A percentile compares a stretch with the other conserved stretches of the same genome.
phyloP scores from a whole-genome alignment of 1,140 invertebrate species.

The Asobara japonica region DNA sequence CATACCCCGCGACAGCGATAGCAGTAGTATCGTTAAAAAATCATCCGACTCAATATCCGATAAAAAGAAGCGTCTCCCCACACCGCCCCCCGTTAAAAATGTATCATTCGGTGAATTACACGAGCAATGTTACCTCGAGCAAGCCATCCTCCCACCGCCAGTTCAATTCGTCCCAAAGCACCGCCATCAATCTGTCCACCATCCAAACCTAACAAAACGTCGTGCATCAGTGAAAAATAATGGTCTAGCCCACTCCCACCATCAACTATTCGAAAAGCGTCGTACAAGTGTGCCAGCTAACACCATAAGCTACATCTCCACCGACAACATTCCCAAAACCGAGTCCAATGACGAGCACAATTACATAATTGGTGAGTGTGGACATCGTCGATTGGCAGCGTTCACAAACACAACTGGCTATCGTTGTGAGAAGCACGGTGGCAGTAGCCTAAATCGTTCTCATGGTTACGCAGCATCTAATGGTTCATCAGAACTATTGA shows the following conservation, averaged over 20 bases:
- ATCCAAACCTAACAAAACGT: conserved; percentile 52
- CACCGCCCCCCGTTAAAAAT: conserved; percentile 58
- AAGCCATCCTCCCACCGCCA: conserved; percentile 58
- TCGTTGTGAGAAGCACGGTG: conserved; percentile 49
- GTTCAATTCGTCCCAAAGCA: conserved; percentile 61
- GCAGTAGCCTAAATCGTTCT: conserved; percentile 41
- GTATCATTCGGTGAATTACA: conserved; percentile 63
- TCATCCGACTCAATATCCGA: conserved; percentile 40
- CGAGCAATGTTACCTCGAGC: conserved; percentile 56
- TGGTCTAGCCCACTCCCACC: conserved; percentile 55
- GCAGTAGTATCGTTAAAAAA: conserved; percentile 5
- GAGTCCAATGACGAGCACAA: conserved; percentile 43
- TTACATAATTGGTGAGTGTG: conserved; percentile 60
- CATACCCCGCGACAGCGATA: conserved; percentile 42
- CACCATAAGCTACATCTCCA: conserved; percentile 59
- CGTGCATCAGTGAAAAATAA: conserved; percentile 62
- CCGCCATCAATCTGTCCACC: conserved; percentile 47
- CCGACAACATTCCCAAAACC: conserved; percentile 53
- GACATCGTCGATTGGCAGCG: conserved; percentile 43
- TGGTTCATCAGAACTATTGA: conserved; percentile 43
- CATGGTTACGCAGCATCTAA: conserved; percentile 56
- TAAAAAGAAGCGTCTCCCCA: conserved; percentile 54
- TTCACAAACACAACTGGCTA: conserved; percentile 47
- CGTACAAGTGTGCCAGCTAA: conserved; percentile 61
- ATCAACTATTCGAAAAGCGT: conserved; percentile 58